phyloP scores from a whole-genome alignment of 2,113 vertebrate genomes.

The Anguilla japonica region DNA sequence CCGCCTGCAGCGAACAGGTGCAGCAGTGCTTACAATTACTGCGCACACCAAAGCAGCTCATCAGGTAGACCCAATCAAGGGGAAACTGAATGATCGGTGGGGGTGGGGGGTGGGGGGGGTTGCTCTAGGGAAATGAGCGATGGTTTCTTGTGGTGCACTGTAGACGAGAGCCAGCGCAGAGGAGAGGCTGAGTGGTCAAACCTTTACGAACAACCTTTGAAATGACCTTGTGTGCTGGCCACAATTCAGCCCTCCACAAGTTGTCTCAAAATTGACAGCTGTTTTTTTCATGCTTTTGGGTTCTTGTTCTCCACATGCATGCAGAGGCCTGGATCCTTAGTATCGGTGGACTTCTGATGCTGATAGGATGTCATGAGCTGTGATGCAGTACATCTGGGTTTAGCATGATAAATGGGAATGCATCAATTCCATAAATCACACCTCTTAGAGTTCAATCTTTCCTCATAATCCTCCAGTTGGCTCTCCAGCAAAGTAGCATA shows the following conservation, averaged over 20 bases:
- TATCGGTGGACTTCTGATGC: not conserved
- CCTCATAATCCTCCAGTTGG: not conserved
- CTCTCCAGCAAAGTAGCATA: not conserved
- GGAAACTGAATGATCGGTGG: not conserved
- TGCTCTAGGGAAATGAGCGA: not conserved
- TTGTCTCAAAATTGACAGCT: conserved; percentile 19
- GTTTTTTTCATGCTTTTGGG: not conserved
- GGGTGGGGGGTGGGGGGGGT: not conserved
- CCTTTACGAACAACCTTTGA: conserved; percentile 31
- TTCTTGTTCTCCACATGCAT: not conserved
- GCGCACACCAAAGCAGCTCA: conserved; percentile 23
- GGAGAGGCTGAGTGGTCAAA: conserved; percentile 22
- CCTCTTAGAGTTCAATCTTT: not conserved
- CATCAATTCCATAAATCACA: not conserved
- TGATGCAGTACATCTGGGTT: not conserved
- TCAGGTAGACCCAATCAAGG: conserved; percentile 17
- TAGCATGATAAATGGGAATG: not conserved
- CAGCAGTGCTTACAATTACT: conserved; percentile 36
- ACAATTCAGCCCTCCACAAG: conserved; percentile 29
- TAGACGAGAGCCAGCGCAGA: conserved; percentile 11
- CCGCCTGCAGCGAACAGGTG: conserved; percentile 48
- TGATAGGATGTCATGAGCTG: not conserved
- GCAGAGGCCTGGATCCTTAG: not conserved
- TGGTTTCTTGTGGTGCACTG: not conserved
- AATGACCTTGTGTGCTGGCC: conserved; percentile 35